Evolutionary conservation across 2,797 vertebrate genomes (phyloP).

Genomic region (Eptatretus atami): DNA sequence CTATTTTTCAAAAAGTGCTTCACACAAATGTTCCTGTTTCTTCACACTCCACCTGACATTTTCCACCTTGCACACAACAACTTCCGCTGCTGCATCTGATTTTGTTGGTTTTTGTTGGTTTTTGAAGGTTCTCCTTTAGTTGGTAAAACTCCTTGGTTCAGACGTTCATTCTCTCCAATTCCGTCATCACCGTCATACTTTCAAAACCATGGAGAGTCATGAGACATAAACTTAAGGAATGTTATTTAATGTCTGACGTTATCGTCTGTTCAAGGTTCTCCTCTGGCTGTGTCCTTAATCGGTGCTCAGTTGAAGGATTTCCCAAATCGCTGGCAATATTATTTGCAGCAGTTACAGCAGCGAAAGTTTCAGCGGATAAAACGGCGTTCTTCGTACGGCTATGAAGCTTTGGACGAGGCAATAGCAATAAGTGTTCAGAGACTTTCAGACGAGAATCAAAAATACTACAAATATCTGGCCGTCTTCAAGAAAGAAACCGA

Average conservation of each 20-base stretch:
- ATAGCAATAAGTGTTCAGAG: constrained; percentile 87
- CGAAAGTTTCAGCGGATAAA: constrained; percentile 74
- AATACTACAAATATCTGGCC: constrained; percentile 58
- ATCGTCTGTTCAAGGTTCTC: constrained; percentile 30
- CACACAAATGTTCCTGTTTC: no score
- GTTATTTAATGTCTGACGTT: neutral
- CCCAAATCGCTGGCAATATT: constrained; percentile 62
- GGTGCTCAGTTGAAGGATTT: constrained; percentile 65
- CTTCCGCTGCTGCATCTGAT: no score
- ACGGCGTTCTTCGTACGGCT: constrained; percentile 79
- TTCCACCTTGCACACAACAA: no score
- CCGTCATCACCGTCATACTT: no score
- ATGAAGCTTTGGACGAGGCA: constrained; percentile 83
- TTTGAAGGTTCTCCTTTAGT: no score
- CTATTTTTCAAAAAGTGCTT: no score
- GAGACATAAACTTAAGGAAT: neutral
- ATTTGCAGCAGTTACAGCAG: constrained; percentile 46
- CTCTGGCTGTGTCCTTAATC: constrained; percentile 70
- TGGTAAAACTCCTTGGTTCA: no score
- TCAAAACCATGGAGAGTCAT: no score
- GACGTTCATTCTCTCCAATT: no score
- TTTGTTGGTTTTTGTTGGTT: no score
- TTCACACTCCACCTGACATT: no score
- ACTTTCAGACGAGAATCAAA: constrained; percentile 26
- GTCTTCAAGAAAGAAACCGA: constrained; percentile 60